These are phyloP conservation scores for Chiloscyllium punctatum DNA, from an alignment of 2,797 vertebrate genomes.

Conservation along the genomic window DNA sequence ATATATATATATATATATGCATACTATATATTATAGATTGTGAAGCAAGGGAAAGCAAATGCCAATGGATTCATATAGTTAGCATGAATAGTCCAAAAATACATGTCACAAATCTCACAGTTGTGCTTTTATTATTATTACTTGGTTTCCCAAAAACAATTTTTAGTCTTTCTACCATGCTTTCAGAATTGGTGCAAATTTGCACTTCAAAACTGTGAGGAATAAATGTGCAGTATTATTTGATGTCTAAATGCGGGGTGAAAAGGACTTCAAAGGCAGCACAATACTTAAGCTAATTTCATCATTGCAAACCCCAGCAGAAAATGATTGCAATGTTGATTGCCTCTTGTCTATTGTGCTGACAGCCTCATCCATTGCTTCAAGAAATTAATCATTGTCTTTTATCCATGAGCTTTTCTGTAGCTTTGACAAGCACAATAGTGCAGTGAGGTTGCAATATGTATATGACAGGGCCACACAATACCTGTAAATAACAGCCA, in stretches of 20 bases:
- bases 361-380: slow-evolving; percentile 68
- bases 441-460: slow-evolving; percentile 60
- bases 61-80: not conserved
- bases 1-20: not conserved
- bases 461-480: slow-evolving; percentile 58
- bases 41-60: not conserved
- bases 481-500: slow-evolving; percentile 73
- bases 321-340: slow-evolving; percentile 63
- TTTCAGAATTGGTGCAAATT: slow-evolving; percentile 59
- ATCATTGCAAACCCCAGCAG: slow-evolving; percentile 58
- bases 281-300: slow-evolving; percentile 48
- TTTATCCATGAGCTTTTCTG: slow-evolving; percentile 61
- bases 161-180: slow-evolving; percentile 66
- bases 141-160: not conserved
- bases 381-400: slow-evolving; percentile 84
- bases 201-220: slow-evolving; percentile 67
- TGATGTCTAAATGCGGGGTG: slow-evolving; percentile 63
- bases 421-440: slow-evolving; percentile 64
- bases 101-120: not conserved
- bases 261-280: slow-evolving; percentile 70
- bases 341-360: slow-evolving; percentile 66
- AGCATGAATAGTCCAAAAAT: not conserved
- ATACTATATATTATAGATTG: not conserved
- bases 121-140: slow-evolving; percentile 15
- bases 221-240: slow-evolving; percentile 62